These are phyloP conservation scores for Rugalucina vietnamica DNA, from an alignment of 2,888 invertebrate genomes.

Conservation along the genomic window DNA sequence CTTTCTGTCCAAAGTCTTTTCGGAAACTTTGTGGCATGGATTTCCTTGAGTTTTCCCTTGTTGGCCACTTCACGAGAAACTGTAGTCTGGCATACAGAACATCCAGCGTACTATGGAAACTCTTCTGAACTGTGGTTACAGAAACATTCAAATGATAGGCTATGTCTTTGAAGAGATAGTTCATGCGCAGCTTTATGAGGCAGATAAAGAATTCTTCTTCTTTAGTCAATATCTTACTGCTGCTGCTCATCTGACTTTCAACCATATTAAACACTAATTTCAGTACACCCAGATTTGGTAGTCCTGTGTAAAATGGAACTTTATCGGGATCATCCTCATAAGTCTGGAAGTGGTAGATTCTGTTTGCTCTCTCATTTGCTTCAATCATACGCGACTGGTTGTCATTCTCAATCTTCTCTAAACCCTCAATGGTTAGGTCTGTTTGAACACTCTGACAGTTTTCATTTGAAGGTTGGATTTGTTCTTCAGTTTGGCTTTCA, in stretches of 20 bases:
- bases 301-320: slow-evolving; percentile 37
- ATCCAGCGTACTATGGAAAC: slow-evolving; percentile 33
- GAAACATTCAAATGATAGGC: slow-evolving; percentile 39
- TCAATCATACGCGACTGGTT: background rate
- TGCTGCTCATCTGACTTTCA: slow-evolving; percentile 14
- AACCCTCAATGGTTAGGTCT: slow-evolving; percentile 12
- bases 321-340: slow-evolving; percentile 32
- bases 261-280: slow-evolving; percentile 30
- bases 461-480: background rate
- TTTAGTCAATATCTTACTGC: slow-evolving; percentile 27
- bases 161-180: slow-evolving; percentile 31
- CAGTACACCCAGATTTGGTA: slow-evolving; percentile 21
- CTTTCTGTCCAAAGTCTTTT: slow-evolving; percentile 44
- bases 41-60: slow-evolving; percentile 21
- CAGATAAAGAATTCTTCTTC: slow-evolving; percentile 38
- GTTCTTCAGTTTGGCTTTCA: background rate
- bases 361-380: background rate
- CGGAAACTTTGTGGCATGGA: slow-evolving; percentile 47
- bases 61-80: slow-evolving; percentile 35
- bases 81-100: slow-evolving; percentile 27
- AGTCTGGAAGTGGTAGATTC: background rate
- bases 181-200: slow-evolving; percentile 38
- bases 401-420: slow-evolving; percentile 18
- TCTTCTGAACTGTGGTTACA: slow-evolving; percentile 22
- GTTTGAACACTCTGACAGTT: slow-evolving; percentile 18